Evolutionary conservation across 2,113 vertebrate genomes (phyloP), one percentile per base, ranked within the genome.

Genomic region (Rhodinocichla rosea): DNA sequence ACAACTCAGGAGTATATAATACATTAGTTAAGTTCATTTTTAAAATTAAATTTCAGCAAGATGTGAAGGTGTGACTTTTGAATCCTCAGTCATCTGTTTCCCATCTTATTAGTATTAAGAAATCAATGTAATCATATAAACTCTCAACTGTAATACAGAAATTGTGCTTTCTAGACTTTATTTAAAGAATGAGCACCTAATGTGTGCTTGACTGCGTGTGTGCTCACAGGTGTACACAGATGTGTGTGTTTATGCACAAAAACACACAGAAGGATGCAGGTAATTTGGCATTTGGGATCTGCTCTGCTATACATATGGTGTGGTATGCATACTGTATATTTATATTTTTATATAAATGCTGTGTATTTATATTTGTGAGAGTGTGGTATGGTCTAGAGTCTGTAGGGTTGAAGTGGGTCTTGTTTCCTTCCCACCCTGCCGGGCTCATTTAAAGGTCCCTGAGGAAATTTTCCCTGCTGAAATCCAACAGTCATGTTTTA

Each of bases 181-280:
- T 67, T 59, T 68, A 47, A 67, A 47, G 52, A 83, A 80, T 2
- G 9, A 78, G 20, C 8, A 18, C 7, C 4, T 56, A 42, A 20
- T 15, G 3, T 30, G 1, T 24, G 7, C 0, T 0, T 37, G 44
- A 44, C 21, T 56, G 2, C 33, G 35, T 37, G 35, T 15, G 22
- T 52, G 17, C 28, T 32, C 17, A 7, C 57, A 26, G 8, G 10
- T 65, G 17, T 6, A 24, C 9, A 22, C 11, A 4, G 2, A 4
- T 4, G 4, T 63, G 23, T 12, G 19, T 42, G 7, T 64, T 10
- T n/a, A 40, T 28, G 19, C 26, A 45, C 22, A 33, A 5, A 64
- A 45, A 27, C 28, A 37, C 11, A 39, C 13, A 35, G 17, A 8
- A 32, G 32, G 10, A 45, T n/a, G 21, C 22, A 50, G 8, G 13